Conservation (phyloP, 2,797 vertebrate species). For the Megaceryle alcyon region DNA sequence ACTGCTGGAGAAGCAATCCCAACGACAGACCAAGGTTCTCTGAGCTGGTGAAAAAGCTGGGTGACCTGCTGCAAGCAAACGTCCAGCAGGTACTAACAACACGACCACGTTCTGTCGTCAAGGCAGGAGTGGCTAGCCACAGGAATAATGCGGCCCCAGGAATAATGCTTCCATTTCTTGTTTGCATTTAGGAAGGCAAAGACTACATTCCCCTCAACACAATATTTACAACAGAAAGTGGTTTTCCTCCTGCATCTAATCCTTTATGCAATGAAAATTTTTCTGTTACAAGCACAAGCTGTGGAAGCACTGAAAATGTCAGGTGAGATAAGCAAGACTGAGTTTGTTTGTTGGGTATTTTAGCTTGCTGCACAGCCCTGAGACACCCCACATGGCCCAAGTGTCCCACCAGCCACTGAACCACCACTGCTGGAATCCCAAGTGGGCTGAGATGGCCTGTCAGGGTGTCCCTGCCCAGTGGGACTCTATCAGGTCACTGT, state of each 20-base stretch:
- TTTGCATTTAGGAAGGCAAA: constrained; percentile 86
- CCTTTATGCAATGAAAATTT: constrained; percentile 50
- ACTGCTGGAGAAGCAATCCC: constrained; percentile 89
- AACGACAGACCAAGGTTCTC: constrained; percentile 88
- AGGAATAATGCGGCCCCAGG: no score
- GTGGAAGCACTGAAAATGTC: constrained; percentile 75
- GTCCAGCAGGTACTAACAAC: constrained; percentile 85
- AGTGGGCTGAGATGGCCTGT: neutral
- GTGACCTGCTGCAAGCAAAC: constrained; percentile 89
- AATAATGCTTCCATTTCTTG: neutral
- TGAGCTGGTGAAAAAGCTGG: constrained; percentile 87
- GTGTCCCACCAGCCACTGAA: neutral
- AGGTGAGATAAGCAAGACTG: constrained; percentile 67
- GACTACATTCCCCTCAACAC: constrained; percentile 90
- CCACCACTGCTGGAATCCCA: rapidly evolving
- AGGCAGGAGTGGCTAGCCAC: rapidly evolving
- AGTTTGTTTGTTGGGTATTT: neutral
- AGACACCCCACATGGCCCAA: neutral
- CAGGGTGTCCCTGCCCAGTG: neutral
- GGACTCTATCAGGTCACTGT: neutral
- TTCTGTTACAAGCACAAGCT: constrained; percentile 67
- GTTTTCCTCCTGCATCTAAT: constrained; percentile 40
- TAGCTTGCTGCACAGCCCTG: neutral
- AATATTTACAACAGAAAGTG: constrained; percentile 68
- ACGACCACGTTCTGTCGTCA: rapidly evolving